phyloP scores from a whole-genome alignment of 2,113 vertebrate species.

The Psittacus erithacus region DNA sequence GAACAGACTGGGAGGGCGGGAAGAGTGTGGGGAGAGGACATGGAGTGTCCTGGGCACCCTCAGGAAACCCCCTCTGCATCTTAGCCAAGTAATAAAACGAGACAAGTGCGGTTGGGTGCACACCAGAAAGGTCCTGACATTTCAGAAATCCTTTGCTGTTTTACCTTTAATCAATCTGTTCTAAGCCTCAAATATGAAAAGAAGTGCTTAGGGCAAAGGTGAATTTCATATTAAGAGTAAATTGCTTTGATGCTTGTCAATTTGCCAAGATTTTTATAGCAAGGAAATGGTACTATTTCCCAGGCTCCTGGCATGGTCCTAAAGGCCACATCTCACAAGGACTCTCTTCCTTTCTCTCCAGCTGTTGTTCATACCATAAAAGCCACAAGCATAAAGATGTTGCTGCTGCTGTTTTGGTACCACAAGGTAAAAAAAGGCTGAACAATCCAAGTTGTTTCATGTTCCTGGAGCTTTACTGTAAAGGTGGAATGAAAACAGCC shows the following conservation, averaged over 20 bases:
- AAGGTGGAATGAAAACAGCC: neutral
- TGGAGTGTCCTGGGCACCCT: neutral
- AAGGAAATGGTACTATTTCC: slow-evolving; percentile 20
- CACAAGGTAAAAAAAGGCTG: neutral
- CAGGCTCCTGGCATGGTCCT: slow-evolving; percentile 7
- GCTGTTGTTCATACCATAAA: neutral
- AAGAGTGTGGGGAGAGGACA: neutral
- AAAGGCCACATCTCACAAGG: neutral
- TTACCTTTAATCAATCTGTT: slow-evolving; percentile 56
- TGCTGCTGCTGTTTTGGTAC: neutral
- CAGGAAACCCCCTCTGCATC: neutral
- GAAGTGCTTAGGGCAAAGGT: slow-evolving; percentile 61
- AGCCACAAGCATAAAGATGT: neutral
- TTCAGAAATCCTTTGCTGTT: slow-evolving; percentile 64
- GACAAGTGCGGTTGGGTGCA: slow-evolving; percentile 10
- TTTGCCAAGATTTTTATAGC: slow-evolving; percentile 28
- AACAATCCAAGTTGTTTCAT: neutral
- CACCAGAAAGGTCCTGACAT: slow-evolving; percentile 65
- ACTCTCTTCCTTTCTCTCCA: neutral
- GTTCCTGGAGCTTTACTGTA: neutral
- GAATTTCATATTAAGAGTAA: slow-evolving; percentile 56
- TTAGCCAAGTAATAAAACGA: slow-evolving; percentile 9
- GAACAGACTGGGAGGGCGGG: neutral
- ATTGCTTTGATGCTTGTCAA: slow-evolving; percentile 42
- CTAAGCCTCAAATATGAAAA: slow-evolving; percentile 65